Evolutionary conservation across 2,113 vertebrate species (phyloP), one percentile per base, ranked within the genome.

Genomic region (Tretioscincus oriximinensis): DNA sequence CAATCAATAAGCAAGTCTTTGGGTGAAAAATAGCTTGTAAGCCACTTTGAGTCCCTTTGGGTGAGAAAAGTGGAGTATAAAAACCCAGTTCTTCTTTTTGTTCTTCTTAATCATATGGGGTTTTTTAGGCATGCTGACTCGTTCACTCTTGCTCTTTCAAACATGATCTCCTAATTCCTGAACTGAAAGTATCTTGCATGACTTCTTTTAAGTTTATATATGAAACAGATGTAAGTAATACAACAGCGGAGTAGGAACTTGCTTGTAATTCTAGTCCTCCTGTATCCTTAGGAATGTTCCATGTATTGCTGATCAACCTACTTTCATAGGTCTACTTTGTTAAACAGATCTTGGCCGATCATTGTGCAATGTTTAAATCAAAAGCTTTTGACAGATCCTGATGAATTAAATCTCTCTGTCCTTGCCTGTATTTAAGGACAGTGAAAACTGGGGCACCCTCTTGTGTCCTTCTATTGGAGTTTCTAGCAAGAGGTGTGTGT

Each of bases 341-440:
- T 1, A 82, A 70, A 81, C 67, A 63, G 29, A 41, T 75, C 83
- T 64, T 6, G 77, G 14, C 0, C 21, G 7, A 71, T 28, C 10
- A 74, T 49, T 26, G 16, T 69, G 80, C 41, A 26, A 76, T 9
- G 35, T 7, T 9, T 1, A 12, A 60, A 3, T 69, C 74, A 20
- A 64, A 80, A 67, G 0, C 65, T 47, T 79, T 88, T 84, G 41
- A 63, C 28, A 83, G 0, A 24, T 88, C 22, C 29, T 81, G 79
- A 80, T 47, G 9, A 80, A 26, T 80, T 82, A 20, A 77, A 78
- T 71, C 3, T 78, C 80, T 28, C 73, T 10, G 20, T 29, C 29
- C 31, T 21, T 82, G 83, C 67, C 20, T 7, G 45, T 66, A 47
- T 22, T 28, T 77, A 72, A 75, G 80, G 6, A 1, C 26, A 14